A percentile compares a stretch with the other conserved stretches of the same genome.
Conservation (phyloP, 2,113 vertebrate species). For the Conger conger region DNA sequence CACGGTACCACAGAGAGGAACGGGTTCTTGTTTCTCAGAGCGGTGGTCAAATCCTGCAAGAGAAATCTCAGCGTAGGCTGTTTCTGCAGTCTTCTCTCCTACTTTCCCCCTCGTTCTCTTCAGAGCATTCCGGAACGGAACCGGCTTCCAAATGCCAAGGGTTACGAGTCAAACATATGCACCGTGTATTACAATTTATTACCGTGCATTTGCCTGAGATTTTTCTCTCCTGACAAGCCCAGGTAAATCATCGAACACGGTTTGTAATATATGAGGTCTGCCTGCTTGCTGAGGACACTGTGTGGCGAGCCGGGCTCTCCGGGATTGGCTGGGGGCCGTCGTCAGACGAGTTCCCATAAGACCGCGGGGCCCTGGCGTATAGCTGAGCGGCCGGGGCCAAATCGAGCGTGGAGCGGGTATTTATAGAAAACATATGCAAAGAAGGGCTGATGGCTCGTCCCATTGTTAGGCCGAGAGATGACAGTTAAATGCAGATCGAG, state of each 20-base stretch:
- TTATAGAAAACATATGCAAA: slow-evolving; percentile 82
- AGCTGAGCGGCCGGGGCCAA: slow-evolving; percentile 59
- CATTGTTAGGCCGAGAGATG: slow-evolving; percentile 70
- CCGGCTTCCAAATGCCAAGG: slow-evolving; percentile 87
- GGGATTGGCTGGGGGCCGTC: slow-evolving; percentile 72
- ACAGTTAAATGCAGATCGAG: slow-evolving; percentile 78
- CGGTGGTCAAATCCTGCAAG: neutral
- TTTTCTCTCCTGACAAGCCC: slow-evolving; percentile 90
- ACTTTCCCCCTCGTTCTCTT: slow-evolving; percentile 52
- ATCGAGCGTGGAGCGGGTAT: slow-evolving; percentile 73
- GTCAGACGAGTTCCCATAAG: slow-evolving; percentile 73
- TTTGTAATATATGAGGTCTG: slow-evolving; percentile 82
- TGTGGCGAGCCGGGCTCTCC: slow-evolving; percentile 69
- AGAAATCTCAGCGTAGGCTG: neutral
- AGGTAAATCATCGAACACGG: slow-evolving; percentile 86
- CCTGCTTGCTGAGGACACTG: slow-evolving; percentile 66
- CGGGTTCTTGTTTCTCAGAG: neutral
- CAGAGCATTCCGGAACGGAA: slow-evolving; percentile 76
- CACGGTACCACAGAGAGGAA: neutral
- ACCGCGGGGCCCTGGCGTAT: slow-evolving; percentile 67
- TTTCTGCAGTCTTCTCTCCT: slow-evolving; percentile 8
- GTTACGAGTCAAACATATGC: slow-evolving; percentile 92
- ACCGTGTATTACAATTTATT: slow-evolving; percentile 91
- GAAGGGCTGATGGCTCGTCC: slow-evolving; percentile 66
- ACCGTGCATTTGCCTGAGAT: slow-evolving; percentile 85